Percentiles rank a stretch among this genome's conserved stretches.
Evolutionary conservation across 2,797 vertebrate genomes (phyloP).

Genomic region (Apogon talboti): DNA sequence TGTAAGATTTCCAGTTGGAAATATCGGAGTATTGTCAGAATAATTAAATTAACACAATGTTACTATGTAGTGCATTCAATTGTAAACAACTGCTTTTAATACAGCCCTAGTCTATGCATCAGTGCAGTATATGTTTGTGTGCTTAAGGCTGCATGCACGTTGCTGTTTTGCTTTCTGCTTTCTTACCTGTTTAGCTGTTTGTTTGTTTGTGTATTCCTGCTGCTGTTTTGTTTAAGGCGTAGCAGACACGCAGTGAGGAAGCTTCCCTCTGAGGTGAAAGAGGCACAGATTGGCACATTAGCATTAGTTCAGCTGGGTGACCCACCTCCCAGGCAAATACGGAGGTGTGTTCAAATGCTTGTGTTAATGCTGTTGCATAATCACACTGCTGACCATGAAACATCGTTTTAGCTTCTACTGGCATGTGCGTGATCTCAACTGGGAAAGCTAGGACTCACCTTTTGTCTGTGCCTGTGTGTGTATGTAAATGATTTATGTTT

Average conservation of each 20-base stretch:
- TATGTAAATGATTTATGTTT: slow-evolving; percentile 10
- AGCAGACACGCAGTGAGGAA: slow-evolving; percentile 24
- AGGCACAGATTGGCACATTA: slow-evolving; percentile 52
- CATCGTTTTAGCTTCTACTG: slow-evolving; percentile 23
- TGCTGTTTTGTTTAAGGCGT: slow-evolving; percentile 46
- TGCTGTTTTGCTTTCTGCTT: slow-evolving; percentile 13
- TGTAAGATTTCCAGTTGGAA: no score
- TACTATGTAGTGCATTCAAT: no score
- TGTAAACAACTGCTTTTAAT: no score
- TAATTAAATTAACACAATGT: no score
- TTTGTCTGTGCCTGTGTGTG: slow-evolving; percentile 8
- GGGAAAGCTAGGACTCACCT: slow-evolving; percentile 24
- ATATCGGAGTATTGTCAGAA: no score
- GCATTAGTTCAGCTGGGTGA: slow-evolving; percentile 53
- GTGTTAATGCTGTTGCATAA: slow-evolving; percentile 47
- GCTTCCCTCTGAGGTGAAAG: slow-evolving; percentile 32
- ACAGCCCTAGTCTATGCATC: background rate
- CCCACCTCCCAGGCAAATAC: slow-evolving; percentile 31
- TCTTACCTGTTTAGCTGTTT: slow-evolving; percentile 38
- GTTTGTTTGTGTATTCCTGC: slow-evolving; percentile 12
- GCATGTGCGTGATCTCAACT: slow-evolving; percentile 26
- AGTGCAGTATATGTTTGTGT: background rate
- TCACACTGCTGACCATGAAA: slow-evolving; percentile 21
- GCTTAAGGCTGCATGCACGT: background rate
- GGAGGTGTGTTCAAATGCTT: slow-evolving; percentile 35